Evolutionary conservation across 92 coral and sea anemone species (phyloP).

Genomic region (Galaxea fascicularis): DNA sequence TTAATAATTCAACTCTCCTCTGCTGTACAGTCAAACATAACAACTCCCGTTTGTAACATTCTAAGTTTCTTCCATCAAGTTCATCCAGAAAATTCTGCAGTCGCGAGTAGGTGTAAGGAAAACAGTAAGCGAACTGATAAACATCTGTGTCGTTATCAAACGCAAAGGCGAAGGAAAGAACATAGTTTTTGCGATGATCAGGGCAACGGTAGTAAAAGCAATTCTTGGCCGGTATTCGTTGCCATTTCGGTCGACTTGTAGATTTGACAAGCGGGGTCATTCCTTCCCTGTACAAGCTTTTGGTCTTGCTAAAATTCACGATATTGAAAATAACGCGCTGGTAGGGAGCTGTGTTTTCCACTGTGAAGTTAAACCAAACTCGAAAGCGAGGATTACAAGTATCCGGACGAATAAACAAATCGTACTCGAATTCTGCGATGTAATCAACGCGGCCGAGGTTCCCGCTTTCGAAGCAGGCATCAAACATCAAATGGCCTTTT

Average conservation of each 20-base stretch:
- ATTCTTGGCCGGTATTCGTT: conserved; percentile 96
- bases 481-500: conserved; percentile 92
- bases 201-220: conserved; percentile 99
- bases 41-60: conserved; percentile 81
- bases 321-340: conserved; percentile 96
- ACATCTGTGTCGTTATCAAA: conserved; percentile 95
- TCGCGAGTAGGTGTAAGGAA: conserved; percentile 95
- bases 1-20: conserved; percentile 85
- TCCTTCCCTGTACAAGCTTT: conserved; percentile 96
- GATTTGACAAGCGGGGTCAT: conserved; percentile 99
- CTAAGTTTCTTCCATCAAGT: conserved; percentile 74
- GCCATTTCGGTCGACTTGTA: conserved; percentile 97
- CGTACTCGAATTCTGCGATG: conserved; percentile 96
- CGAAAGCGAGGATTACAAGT: conserved; percentile 99
- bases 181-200: conserved; percentile 98
- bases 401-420: conserved; percentile 97
- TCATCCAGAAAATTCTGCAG: conserved; percentile 87
- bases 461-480: conserved; percentile 99
- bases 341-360: conserved; percentile 89
- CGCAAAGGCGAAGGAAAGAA: conserved; percentile 95
- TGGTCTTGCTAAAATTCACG: conserved; percentile 98
- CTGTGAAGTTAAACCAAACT: conserved; percentile 98
- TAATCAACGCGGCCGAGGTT: conserved; percentile 97
- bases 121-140: conserved; percentile 98
- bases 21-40: conserved; percentile 94